Conservation (phyloP, 2,888 invertebrate genomes). For the Himalopsyche kuldschensis region DNA sequence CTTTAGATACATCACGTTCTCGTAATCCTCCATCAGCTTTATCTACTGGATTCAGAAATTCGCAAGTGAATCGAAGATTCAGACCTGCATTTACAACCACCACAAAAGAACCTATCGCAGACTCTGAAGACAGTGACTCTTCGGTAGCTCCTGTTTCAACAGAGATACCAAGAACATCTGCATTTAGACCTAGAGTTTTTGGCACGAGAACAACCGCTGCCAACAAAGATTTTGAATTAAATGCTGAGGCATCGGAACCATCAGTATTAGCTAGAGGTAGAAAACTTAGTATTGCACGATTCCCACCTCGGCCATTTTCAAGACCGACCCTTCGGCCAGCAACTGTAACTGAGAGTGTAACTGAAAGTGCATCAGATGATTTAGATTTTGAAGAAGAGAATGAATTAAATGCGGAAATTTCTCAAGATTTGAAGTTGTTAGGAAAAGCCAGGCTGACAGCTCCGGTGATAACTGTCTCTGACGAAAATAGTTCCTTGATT, state of each 20-base stretch:
- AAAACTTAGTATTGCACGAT: slow-evolving; percentile 47
- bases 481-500: slow-evolving; percentile 12
- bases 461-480: slow-evolving; percentile 29
- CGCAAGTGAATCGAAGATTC: slow-evolving; percentile 38
- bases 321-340: slow-evolving; percentile 41
- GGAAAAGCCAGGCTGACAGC: slow-evolving; percentile 30
- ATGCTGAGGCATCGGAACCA: slow-evolving; percentile 32
- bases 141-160: slow-evolving; percentile 53
- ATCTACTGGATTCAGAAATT: slow-evolving; percentile 43
- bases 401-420: slow-evolving; percentile 28
- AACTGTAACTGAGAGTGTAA: slow-evolving; percentile 4
- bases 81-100: slow-evolving; percentile 45
- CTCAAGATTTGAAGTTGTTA: slow-evolving; percentile 21
- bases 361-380: slow-evolving; percentile 38
- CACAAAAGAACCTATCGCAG: slow-evolving; percentile 43
- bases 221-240: slow-evolving; percentile 21
- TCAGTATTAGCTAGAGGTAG: slow-evolving; percentile 29
- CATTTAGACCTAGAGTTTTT: slow-evolving; percentile 52
- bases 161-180: slow-evolving; percentile 47
- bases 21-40: slow-evolving; percentile 42
- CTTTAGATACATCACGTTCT: slow-evolving; percentile 48
- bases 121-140: slow-evolving; percentile 50
- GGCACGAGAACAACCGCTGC: slow-evolving; percentile 28
- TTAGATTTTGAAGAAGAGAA: slow-evolving; percentile 30
- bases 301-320: slow-evolving; percentile 54